Base-by-base conservation (phyloP, 2,888 invertebrate genomes). In the Spilosoma lubricipeda region DNA sequence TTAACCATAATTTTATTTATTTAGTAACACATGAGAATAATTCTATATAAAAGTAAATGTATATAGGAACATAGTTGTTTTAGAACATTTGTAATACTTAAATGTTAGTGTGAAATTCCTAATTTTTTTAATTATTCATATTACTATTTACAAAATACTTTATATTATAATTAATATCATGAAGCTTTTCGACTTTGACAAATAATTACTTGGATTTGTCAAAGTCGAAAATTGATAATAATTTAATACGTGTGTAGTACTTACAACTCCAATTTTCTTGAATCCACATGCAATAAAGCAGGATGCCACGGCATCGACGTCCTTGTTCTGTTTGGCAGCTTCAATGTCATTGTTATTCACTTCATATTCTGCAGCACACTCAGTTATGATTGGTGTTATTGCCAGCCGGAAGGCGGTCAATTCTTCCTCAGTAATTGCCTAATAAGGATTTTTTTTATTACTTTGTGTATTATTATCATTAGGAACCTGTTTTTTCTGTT, bases 221-320 rank as follows among this genome's bases (percentile, higher is more conserved):
- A 48, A 18, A 5, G 5, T 48, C 48, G 2, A 48, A 48, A 48
- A 18, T 48, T 59, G n/a, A 7, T 36, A 4, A 7, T 36, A 36
- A 36, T 36, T 27, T 11, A 11, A 23, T 7, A 39, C 8, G 30
- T 0, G 18, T 4, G 30, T 27, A 45, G 42, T 67, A 80, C 81
- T 52, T 75, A 83, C 83, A 23, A 77, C 18, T 56, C 71, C 77
- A 70, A 66, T 77, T 71, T 79, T 80, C 70, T 77, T 76, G 66
- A 81, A 72, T 13, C 76, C 67, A 69, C 81, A 81, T 45, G 52
- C 79, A 65, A 86, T 33, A 77, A 84, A 86, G 71, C 86, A 86
- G 15, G 86, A 36, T 13, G 87, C 80, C 20, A 87, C 71, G 1
- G 9, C 65, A 8, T 81, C 81, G 56, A 72, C 72, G 48, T 27